Evolutionary conservation across 2,113 vertebrate genomes (phyloP).

Genomic region (Passer domesticus): DNA sequence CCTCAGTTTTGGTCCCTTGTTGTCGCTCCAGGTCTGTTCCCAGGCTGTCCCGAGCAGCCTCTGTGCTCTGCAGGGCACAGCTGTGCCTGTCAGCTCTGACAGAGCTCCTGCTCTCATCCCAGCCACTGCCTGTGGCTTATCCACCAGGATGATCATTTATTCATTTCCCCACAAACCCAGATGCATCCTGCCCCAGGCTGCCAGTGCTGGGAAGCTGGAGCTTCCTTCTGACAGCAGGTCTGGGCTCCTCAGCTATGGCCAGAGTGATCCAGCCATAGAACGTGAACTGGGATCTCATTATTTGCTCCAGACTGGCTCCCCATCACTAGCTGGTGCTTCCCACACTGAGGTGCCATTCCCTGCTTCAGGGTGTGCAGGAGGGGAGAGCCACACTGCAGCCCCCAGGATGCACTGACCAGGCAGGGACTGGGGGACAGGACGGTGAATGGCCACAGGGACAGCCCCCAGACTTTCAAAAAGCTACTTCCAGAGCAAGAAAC

Average conservation of each 20-base stretch:
- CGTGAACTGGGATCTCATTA: neutral
- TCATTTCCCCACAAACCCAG: neutral
- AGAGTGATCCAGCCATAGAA: neutral
- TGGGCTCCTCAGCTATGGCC: neutral
- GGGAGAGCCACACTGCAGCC: neutral
- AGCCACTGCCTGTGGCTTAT: neutral
- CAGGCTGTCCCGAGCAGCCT: neutral
- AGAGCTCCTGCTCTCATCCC: neutral
- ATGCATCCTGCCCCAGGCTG: neutral
- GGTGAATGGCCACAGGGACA: fast-evolving
- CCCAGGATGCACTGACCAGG: fast-evolving
- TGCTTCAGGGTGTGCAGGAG: neutral
- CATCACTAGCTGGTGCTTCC: neutral
- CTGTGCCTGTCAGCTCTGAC: neutral
- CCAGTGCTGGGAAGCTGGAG: neutral
- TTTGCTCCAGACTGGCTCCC: neutral
- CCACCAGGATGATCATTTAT: neutral
- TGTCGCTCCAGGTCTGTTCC: neutral
- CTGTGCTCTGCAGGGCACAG: neutral
- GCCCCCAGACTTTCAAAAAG: neutral
- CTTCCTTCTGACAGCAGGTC: neutral
- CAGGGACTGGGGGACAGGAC: neutral
- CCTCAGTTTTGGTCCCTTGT: neutral
- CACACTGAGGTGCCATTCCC: fast-evolving
- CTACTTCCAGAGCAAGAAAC: neutral